Conservation (phyloP, 2,797 vertebrate species). For the Mus minutoides region DNA sequence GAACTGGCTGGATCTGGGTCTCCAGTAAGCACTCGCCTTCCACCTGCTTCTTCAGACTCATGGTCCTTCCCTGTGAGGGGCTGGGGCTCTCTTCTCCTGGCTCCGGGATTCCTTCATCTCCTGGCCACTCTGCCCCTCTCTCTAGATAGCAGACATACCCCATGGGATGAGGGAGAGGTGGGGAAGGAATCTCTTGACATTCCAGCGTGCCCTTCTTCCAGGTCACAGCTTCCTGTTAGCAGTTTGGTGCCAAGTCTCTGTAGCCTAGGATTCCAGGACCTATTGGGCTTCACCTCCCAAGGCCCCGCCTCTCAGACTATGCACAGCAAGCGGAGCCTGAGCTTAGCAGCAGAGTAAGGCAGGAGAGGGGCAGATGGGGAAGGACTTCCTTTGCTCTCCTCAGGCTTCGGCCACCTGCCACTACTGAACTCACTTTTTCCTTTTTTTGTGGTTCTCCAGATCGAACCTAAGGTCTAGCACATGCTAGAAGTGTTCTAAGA, state of each 20-base stretch:
- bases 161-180: neutral
- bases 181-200: neutral
- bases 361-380: neutral
- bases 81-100: neutral
- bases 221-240: neutral
- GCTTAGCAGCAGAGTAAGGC: neutral
- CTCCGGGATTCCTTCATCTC: neutral
- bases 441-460: neutral
- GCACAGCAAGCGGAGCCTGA: neutral
- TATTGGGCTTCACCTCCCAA: neutral
- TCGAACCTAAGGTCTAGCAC: neutral
- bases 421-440: neutral
- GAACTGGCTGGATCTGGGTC: neutral
- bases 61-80: neutral
- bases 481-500: neutral
- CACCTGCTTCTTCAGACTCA: neutral
- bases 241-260: neutral
- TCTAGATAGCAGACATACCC: neutral
- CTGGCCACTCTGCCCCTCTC: neutral
- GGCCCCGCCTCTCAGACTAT: neutral
- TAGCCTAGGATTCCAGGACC: neutral
- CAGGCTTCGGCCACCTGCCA: neutral
- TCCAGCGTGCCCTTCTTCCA: neutral
- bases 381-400: neutral
- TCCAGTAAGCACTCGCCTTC: accelerated